These are phyloP conservation scores for Corythucha ciliata DNA, from an alignment of 2,888 invertebrate genomes.

Conservation along the genomic window DNA sequence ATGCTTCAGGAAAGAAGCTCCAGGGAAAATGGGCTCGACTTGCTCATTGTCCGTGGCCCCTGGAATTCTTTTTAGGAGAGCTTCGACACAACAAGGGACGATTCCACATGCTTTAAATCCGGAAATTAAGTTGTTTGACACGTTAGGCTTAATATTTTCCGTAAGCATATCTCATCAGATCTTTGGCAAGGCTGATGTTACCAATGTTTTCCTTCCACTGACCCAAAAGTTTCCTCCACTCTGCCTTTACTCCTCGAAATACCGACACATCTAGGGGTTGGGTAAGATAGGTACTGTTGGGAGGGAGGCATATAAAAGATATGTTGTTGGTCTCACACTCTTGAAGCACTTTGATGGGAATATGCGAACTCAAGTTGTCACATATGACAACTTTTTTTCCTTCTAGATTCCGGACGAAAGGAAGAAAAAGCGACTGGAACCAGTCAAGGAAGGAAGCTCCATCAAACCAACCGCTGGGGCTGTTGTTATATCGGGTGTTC, in stretches of 20 bases:
- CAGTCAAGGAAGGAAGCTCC: constrained; percentile 38
- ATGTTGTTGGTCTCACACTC: constrained; percentile 33
- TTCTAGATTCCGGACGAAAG: constrained; percentile 26
- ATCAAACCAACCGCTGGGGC: constrained; percentile 41
- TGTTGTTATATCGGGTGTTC: constrained; percentile 40
- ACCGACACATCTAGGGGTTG: constrained; percentile 36
- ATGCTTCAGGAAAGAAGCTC: constrained; percentile 6
- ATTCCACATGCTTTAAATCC: constrained; percentile 5
- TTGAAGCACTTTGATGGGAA: constrained; percentile 33
- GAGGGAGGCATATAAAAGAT: constrained; percentile 34
- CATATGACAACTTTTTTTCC: constrained; percentile 37
- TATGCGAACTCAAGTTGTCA: constrained; percentile 37
- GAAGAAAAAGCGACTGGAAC: constrained; percentile 34
- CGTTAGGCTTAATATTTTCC: constrained; percentile 2
- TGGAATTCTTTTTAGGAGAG: constrained; percentile 9
- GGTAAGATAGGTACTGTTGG: constrained; percentile 30
- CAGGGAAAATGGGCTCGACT: too few species aligned
- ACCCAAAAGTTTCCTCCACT: constrained; percentile 27
- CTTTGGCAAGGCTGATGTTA: constrained; percentile 21
- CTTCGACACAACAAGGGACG: constrained; percentile 1
- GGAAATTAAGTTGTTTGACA: constrained; percentile 5
- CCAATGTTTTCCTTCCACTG: constrained; percentile 23
- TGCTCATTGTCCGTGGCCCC: neutral
- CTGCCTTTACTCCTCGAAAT: constrained; percentile 33
- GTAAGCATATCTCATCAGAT: constrained; percentile 10